Percentiles rank a stretch among this genome's conserved stretches.
phyloP scores from a whole-genome alignment of 2,113 vertebrate species.

The Lophius piscatorius region DNA sequence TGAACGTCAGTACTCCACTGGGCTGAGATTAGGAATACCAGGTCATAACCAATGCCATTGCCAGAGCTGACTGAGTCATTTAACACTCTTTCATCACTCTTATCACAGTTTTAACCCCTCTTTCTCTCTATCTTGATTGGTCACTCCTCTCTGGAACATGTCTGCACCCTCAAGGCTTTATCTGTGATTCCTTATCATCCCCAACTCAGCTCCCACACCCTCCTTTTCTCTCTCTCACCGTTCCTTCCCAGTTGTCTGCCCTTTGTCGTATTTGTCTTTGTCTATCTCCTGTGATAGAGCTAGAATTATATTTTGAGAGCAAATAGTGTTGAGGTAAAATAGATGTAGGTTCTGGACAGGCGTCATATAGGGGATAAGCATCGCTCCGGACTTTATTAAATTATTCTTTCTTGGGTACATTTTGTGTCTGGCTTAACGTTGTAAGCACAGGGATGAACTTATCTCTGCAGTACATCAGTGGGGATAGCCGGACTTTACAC shows the following conservation, averaged over 20 bases:
- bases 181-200: slow-evolving; percentile 70
- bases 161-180: slow-evolving; percentile 66
- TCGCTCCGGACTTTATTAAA: slow-evolving; percentile 22
- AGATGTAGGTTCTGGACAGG: slow-evolving; percentile 19
- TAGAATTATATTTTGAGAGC: slow-evolving; percentile 47
- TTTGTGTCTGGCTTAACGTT: slow-evolving; percentile 15
- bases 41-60: slow-evolving; percentile 55
- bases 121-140: slow-evolving; percentile 69
- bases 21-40: slow-evolving; percentile 42
- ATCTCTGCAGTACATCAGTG: slow-evolving; percentile 20
- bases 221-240: slow-evolving; percentile 9
- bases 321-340: slow-evolving; percentile 46
- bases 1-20: slow-evolving; percentile 15
- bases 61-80: slow-evolving; percentile 64
- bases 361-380: too few species aligned
- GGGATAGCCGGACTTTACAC: slow-evolving; percentile 40
- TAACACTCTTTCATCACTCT: slow-evolving; percentile 72
- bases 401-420: slow-evolving; percentile 16
- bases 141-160: slow-evolving; percentile 66
- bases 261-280: slow-evolving; percentile 56
- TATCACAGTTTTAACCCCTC: slow-evolving; percentile 65
- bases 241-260: slow-evolving; percentile 30
- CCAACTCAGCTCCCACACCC: slow-evolving; percentile 39
- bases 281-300: slow-evolving; percentile 51
- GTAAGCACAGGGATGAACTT: slow-evolving; percentile 36